Evolutionary conservation across 1,140 invertebrate genomes (phyloP).

Genomic region (Centruroides sculpturatus): DNA sequence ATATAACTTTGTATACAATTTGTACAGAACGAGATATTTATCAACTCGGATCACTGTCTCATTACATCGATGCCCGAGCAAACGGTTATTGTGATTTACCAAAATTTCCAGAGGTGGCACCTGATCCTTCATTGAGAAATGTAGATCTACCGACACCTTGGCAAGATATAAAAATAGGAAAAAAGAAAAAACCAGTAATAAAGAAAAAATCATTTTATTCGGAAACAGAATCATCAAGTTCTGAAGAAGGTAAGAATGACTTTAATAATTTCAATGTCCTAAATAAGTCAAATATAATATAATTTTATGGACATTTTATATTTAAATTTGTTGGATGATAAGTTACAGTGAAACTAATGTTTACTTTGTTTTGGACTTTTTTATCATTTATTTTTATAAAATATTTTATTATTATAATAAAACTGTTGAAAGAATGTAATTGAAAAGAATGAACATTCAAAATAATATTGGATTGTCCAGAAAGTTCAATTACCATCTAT

Average conservation of each 20-base stretch:
- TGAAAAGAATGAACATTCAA: too few species aligned
- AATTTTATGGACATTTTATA: too few species aligned
- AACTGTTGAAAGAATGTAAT: too few species aligned
- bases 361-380: too few species aligned
- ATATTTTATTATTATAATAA: too few species aligned
- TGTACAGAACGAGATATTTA: constrained; percentile 61
- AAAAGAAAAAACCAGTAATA: constrained; percentile 27
- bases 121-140: constrained; percentile 62
- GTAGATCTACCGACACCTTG: constrained; percentile 30
- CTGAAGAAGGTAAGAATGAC: constrained; percentile 6
- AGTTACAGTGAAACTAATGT: too few species aligned
- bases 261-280: too few species aligned
- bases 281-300: too few species aligned
- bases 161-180: constrained; percentile 16
- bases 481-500: too few species aligned
- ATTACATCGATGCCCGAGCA: constrained; percentile 75
- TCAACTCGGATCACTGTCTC: constrained; percentile 88
- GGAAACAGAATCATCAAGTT: constrained; percentile 18
- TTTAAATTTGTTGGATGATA: too few species aligned
- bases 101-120: constrained; percentile 57
- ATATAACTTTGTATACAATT: neutral
- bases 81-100: constrained; percentile 79
- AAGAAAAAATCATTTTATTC: constrained; percentile 41
- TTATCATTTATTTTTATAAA: too few species aligned
- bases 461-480: too few species aligned